These are phyloP conservation scores for Hippocampus kuda DNA, from an alignment of 2,797 vertebrate species.

Conservation along the genomic window DNA sequence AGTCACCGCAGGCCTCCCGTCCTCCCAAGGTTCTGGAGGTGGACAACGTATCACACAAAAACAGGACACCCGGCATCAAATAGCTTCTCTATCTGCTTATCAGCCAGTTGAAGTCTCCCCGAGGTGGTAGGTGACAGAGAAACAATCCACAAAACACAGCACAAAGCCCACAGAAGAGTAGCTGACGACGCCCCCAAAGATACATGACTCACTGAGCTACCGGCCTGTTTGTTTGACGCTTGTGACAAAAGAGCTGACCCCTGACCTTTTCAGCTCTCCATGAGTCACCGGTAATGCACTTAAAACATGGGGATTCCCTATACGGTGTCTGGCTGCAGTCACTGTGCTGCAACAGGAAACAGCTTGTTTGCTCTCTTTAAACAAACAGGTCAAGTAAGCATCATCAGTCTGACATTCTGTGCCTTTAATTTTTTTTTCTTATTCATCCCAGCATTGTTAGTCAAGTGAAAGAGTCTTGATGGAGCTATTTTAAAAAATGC, in stretches of 20 bases:
- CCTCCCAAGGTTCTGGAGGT: conserved; percentile 12
- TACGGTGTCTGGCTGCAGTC: conserved; percentile 12
- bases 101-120: conserved; percentile 33
- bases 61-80: conserved; percentile 26
- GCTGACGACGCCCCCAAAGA: conserved; percentile 20
- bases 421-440: neutral
- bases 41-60: conserved; percentile 31
- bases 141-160: conserved; percentile 47
- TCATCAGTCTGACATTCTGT: neutral
- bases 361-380: conserved; percentile 33
- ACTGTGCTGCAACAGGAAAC: conserved; percentile 36
- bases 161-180: conserved; percentile 18
- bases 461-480: neutral
- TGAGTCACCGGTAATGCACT: conserved; percentile 48
- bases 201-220: conserved; percentile 51
- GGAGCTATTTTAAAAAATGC: neutral
- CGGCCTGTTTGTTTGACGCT: conserved; percentile 54
- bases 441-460: neutral
- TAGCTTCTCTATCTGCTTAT: conserved; percentile 32
- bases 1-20: conserved; percentile 24
- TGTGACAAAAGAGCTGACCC: conserved; percentile 56
- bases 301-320: conserved; percentile 42
- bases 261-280: conserved; percentile 49
- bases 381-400: neutral
- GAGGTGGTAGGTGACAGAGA: conserved; percentile 50